Percentiles rank a stretch among this genome's conserved stretches.
Evolutionary conservation across 2,113 vertebrate genomes (phyloP).

Genomic region (Poeciliopsis retropinna): DNA sequence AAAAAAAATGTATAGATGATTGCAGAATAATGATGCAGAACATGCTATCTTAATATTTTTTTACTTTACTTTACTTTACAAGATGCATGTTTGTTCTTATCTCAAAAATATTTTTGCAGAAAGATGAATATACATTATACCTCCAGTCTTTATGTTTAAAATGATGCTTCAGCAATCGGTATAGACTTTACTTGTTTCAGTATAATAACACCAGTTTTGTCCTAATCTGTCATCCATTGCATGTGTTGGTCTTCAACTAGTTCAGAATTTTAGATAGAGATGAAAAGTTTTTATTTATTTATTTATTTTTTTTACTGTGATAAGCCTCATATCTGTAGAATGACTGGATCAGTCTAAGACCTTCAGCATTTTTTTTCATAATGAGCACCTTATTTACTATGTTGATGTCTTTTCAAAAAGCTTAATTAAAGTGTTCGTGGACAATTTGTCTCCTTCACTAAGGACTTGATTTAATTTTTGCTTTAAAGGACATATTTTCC

Average conservation of each 20-base stretch:
- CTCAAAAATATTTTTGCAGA: not conserved
- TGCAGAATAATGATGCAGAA: not conserved
- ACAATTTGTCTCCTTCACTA: not conserved
- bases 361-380: too few relatives aligned
- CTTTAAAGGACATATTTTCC: not conserved
- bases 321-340: not conserved
- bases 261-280: not conserved
- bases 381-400: too few relatives aligned
- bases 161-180: not conserved
- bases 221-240: not conserved
- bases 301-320: not conserved
- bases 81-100: not conserved
- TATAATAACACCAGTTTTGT: not conserved
- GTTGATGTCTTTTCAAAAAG: not conserved
- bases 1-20: not conserved
- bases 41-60: not conserved
- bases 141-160: not conserved
- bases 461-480: not conserved
- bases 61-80: not conserved
- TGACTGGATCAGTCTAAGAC: too few relatives aligned
- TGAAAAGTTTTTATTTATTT: not conserved
- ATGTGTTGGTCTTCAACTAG: not conserved
- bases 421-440: not conserved
- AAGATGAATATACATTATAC: not conserved
- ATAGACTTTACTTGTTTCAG: not conserved